A percentile compares a stretch with the other conserved stretches of the same genome.
phyloP scores from a whole-genome alignment of 2,888 invertebrate genomes.

The Drosophila neoperkinsi region DNA sequence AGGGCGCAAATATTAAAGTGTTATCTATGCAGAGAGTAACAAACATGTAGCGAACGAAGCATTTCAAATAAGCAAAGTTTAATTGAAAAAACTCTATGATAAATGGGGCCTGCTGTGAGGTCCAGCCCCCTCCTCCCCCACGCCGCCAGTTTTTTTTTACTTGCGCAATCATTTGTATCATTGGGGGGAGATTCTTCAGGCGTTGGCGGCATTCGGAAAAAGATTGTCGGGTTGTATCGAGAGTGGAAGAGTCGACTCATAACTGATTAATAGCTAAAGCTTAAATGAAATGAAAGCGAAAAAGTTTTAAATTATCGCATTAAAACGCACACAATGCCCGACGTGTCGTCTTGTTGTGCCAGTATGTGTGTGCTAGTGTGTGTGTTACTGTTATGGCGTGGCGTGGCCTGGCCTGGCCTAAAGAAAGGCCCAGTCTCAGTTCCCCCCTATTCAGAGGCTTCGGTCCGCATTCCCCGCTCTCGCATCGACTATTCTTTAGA shows the following conservation, averaged over 20 bases:
- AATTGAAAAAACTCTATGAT: conserved; percentile 66
- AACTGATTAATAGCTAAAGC: conserved; percentile 69
- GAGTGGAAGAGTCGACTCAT: conserved; percentile 45
- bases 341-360: conserved; percentile 37
- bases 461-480: background rate
- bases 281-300: conserved; percentile 71
- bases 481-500: conserved; percentile 55
- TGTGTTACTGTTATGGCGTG: conserved; percentile 14
- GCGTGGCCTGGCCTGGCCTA: conserved; percentile 43
- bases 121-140: background rate
- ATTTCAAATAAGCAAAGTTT: conserved; percentile 59
- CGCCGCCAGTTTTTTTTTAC: background rate
- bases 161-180: conserved; percentile 46
- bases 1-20: conserved; percentile 52
- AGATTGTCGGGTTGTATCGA: conserved; percentile 42
- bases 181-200: conserved; percentile 47
- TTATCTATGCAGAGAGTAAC: conserved; percentile 59
- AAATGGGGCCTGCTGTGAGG: conserved; percentile 47
- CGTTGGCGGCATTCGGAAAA: conserved; percentile 47
- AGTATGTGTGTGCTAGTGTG: conserved; percentile 5
- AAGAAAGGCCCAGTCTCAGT: conserved; percentile 49
- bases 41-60: conserved; percentile 39
- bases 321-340: conserved; percentile 46
- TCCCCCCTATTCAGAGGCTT: background rate
- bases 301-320: conserved; percentile 70